Conservation (phyloP, 1,140 invertebrate species). For the Choristoneura fumiferana region DNA sequence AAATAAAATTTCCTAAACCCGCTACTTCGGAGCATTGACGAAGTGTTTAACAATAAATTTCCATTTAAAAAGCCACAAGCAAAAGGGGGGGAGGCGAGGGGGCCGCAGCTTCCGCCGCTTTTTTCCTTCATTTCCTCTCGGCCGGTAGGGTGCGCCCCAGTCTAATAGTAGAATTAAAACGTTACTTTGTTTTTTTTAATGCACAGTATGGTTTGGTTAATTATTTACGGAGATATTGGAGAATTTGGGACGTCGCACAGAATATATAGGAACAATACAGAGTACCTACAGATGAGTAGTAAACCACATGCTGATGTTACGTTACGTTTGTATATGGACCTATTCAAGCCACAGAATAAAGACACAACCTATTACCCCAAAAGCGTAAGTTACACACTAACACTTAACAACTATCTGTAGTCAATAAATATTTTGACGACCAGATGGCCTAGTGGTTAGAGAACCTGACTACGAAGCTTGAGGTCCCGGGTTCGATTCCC, state of each 20-base stretch:
- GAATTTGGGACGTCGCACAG: background rate
- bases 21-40: constrained; percentile 56
- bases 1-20: constrained; percentile 42
- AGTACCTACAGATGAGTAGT: too few species aligned
- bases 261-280: background rate
- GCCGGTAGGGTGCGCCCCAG: constrained; percentile 57
- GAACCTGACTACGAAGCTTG: too few species aligned
- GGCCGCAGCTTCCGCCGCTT: constrained; percentile 61
- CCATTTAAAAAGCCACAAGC: constrained; percentile 76
- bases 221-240: too few species aligned
- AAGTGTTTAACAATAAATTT: constrained; percentile 78
- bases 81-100: constrained; percentile 29
- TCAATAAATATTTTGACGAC: too few species aligned
- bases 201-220: constrained; percentile 1
- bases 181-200: constrained; percentile 52
- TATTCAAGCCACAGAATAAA: too few species aligned
- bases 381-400: too few species aligned
- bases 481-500: too few species aligned
- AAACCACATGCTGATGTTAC: too few species aligned
- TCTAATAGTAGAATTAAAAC: constrained; percentile 64
- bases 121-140: constrained; percentile 75
- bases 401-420: too few species aligned
- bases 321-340: too few species aligned
- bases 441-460: too few species aligned
- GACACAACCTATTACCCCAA: too few species aligned